Evolutionary conservation across 1,140 invertebrate genomes (phyloP).

Genomic region (Trachymyrmex septentrionalis): DNA sequence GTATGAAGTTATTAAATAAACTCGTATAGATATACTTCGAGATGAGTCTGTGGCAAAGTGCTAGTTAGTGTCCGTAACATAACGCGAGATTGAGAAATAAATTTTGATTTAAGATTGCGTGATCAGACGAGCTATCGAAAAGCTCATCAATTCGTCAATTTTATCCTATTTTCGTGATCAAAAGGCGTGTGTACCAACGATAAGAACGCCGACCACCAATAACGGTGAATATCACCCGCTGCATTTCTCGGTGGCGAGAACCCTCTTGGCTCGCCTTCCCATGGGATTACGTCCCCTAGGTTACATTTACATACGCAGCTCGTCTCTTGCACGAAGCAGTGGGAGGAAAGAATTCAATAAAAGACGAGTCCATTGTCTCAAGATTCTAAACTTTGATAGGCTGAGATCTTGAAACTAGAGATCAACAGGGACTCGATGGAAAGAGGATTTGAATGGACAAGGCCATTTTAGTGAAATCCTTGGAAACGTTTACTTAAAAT

Average conservation of each 20-base stretch:
- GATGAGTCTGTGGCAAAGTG: not conserved
- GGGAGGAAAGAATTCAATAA: conserved; percentile 81
- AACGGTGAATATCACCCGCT: conserved; percentile 68
- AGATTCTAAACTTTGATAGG: conserved; percentile 64
- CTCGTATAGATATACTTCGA: not conserved
- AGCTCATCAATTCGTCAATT: conserved; percentile 68
- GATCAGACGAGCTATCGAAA: conserved; percentile 1
- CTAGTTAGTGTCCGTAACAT: not conserved
- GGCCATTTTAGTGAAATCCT: conserved; percentile 53
- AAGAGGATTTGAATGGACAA: conserved; percentile 35
- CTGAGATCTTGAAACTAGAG: conserved; percentile 46
- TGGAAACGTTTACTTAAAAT: conserved; percentile 34
- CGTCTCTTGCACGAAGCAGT: conserved; percentile 48
- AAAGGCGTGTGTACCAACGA: conserved; percentile 69
- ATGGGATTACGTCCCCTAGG: conserved; percentile 77
- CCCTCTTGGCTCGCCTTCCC: conserved; percentile 69
- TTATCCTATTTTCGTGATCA: conserved; percentile 64
- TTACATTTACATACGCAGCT: conserved; percentile 80
- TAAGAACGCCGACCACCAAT: conserved; percentile 69
- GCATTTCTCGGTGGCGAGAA: conserved; percentile 50
- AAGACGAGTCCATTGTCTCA: conserved; percentile 77
- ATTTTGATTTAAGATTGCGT: conserved; percentile 30
- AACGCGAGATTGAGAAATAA: conserved; percentile 14
- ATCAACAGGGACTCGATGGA: conserved; percentile 1
- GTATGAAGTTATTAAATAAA: not conserved